phyloP scores from a whole-genome alignment of 1,140 invertebrate genomes.

The Ceratosolen fusciceps region DNA sequence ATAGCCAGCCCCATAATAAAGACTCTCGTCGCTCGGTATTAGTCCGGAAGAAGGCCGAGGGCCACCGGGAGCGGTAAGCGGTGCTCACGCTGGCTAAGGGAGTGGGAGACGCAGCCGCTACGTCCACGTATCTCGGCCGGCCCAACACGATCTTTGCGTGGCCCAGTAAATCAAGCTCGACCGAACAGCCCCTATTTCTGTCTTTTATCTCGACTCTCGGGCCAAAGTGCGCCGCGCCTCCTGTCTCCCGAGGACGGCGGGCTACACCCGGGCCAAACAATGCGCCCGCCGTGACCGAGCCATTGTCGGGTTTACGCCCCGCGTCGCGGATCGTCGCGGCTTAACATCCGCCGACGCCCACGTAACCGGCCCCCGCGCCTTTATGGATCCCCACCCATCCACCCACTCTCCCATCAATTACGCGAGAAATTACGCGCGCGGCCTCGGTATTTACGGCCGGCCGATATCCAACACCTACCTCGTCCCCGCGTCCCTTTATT shows the following conservation, averaged over 20 bases:
- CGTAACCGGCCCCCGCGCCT: slow-evolving; percentile 55
- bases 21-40: neutral
- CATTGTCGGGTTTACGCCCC: slow-evolving; percentile 69
- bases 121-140: slow-evolving; percentile 19
- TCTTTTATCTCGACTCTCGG: slow-evolving; percentile 20
- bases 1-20: slow-evolving; percentile 1
- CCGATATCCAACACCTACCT: neutral
- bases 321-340: slow-evolving; percentile 58
- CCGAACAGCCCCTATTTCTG: slow-evolving; percentile 21
- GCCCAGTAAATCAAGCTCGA: slow-evolving; percentile 49
- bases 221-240: neutral
- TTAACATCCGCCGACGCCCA: slow-evolving; percentile 28
- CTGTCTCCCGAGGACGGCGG: neutral
- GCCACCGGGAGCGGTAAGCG: no score
- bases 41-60: neutral
- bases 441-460: slow-evolving; percentile 65
- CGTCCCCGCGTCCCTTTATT: neutral
- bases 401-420: slow-evolving; percentile 71
- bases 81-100: no score
- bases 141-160: slow-evolving; percentile 64
- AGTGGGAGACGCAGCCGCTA: no score
- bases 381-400: slow-evolving; percentile 62
- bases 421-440: slow-evolving; percentile 68
- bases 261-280: slow-evolving; percentile 61
- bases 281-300: slow-evolving; percentile 67